Base-by-base conservation (phyloP, 2,797 vertebrate species). In the Coregonus ussuriensis region DNA sequence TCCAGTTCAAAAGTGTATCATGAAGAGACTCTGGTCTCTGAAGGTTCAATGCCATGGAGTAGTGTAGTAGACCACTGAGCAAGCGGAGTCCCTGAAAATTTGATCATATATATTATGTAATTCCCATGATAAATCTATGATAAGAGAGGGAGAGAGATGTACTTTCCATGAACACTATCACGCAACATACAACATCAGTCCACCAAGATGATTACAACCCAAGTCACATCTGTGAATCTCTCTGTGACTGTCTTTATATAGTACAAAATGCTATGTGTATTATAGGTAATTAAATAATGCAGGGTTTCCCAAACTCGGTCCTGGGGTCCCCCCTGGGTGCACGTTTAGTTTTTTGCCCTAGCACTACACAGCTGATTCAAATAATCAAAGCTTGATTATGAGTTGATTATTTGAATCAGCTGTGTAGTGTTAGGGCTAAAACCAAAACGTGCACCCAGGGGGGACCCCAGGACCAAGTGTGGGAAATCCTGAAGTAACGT, bases 51-150 rank as follows among this genome's bases (percentile, higher is more conserved):
- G 75, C 85, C 13, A 41, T 9, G 25, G 63, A 66, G 63, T 33
- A 33, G 62, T 9, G 41, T 47, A 33, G 47, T 73, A 85, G 82
- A 84, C 68, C 79, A 74, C 66, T 73, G 63, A 69, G 81, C 78
- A 83, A 75, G 62, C 80, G 81, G 84, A 37, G 76, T 89, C 84
- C 80, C 83, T 67, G 52, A 37, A 75, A 74, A 82, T 79, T 81
- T 85, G 75, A 88, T 85, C 79, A 89, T 41, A 80, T 80, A 79
- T 80, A 85, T 83, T 80, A 83, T 82, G 78, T 76, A 80, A 67
- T 66, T 77, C 33, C 76, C 88, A 85, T 88, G 78, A 85, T 81
- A 74, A 77, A 83, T 74, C 35, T 25, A 71, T 56, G 4, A 33
- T 59, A 76, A 54, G 33, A 56, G 66, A 76, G 63, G 4, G 56